Evolutionary conservation across 1,140 invertebrate genomes (phyloP).

Genomic region (Lordiphosa mommai): DNA sequence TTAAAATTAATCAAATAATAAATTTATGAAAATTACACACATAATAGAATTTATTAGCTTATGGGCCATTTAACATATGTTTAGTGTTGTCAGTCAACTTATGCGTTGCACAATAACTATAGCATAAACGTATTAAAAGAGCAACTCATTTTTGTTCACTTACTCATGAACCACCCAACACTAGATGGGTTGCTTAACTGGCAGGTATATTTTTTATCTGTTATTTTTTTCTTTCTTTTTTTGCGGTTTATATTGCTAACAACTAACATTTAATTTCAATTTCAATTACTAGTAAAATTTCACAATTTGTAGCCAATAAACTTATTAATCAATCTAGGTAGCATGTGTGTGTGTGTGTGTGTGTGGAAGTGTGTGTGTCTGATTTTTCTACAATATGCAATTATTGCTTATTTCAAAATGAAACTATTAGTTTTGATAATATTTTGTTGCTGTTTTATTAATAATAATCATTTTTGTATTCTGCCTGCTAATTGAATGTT

Average conservation of each 20-base stretch:
- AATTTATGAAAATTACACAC: too few relatives aligned
- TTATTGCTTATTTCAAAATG: slow-evolving; percentile 24
- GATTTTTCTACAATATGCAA: neutral
- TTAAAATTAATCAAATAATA: too few relatives aligned
- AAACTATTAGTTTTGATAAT: slow-evolving; percentile 35
- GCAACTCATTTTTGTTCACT: neutral
- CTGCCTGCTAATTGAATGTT: slow-evolving; percentile 59
- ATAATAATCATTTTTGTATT: slow-evolving; percentile 30
- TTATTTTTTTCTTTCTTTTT: slow-evolving; percentile 15
- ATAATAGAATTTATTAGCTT: too few relatives aligned
- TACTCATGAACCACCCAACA: neutral
- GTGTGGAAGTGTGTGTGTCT: slow-evolving; percentile 1
- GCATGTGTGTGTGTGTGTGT: slow-evolving; percentile 51
- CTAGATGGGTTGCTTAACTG: neutral
- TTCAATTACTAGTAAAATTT: slow-evolving; percentile 44
- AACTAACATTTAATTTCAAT: slow-evolving; percentile 66
- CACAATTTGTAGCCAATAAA: slow-evolving; percentile 61
- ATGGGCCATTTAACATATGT: too few relatives aligned
- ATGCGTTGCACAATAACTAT: too few relatives aligned
- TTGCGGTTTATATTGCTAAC: slow-evolving; percentile 52
- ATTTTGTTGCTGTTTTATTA: neutral
- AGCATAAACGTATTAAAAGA: too few relatives aligned
- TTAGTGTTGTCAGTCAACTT: too few relatives aligned
- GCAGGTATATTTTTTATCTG: slow-evolving; percentile 6
- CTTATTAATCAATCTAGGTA: slow-evolving; percentile 69